Percentiles rank a stretch among this genome's conserved stretches.
Conservation (phyloP, 2,797 vertebrate species). For the Rhynchotus rufescens region DNA sequence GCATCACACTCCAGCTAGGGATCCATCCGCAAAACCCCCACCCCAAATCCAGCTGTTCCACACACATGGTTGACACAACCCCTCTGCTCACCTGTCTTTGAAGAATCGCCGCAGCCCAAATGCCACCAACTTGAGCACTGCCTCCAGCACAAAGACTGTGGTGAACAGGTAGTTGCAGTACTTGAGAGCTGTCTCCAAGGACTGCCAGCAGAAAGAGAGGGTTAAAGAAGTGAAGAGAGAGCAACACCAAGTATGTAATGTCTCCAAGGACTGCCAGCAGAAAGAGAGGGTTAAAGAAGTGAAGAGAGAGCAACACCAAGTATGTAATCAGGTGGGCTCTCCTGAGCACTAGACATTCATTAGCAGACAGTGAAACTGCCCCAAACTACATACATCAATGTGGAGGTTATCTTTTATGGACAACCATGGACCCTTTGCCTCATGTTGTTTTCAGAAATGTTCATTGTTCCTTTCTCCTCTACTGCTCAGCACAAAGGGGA, state of each 20-base stretch:
- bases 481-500: background rate
- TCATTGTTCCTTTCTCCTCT: background rate
- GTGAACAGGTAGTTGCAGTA: conserved; percentile 99
- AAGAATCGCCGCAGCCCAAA: conserved; percentile 96
- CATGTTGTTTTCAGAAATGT: background rate
- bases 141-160: conserved; percentile 94
- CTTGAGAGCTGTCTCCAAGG: conserved; percentile 90
- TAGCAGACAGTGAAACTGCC: background rate
- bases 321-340: rapidly evolving
- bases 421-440: background rate
- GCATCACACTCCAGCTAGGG: background rate
- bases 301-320: background rate
- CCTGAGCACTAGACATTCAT: background rate
- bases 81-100: conserved; percentile 89
- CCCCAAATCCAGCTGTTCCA: background rate
- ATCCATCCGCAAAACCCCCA: background rate
- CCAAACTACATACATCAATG: background rate
- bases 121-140: conserved; percentile 91
- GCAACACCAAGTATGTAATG: background rate
- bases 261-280: conserved; percentile 86
- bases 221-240: background rate
- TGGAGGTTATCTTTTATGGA: background rate
- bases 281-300: conserved; percentile 26
- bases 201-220: conserved; percentile 78
- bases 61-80: background rate